Evolutionary conservation across 2,113 vertebrate genomes (phyloP).

Genomic region (Lota lota): DNA sequence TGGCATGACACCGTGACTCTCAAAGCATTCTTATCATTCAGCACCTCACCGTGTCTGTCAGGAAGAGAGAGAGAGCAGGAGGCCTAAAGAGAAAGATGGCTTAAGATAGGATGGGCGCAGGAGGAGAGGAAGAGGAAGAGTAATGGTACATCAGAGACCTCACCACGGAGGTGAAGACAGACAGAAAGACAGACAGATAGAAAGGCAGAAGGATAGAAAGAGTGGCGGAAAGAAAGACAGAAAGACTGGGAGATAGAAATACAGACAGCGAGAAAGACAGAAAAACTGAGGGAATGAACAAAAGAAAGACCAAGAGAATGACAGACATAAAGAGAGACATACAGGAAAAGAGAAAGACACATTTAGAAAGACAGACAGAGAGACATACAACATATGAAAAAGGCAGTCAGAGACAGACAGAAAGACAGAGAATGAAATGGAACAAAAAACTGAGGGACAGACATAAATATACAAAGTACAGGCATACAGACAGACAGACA

Average conservation of each 20-base stretch:
- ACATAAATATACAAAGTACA: slow-evolving; percentile 10
- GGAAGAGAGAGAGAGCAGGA: slow-evolving; percentile 20
- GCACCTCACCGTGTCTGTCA: slow-evolving; percentile 16
- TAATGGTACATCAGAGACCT: background rate
- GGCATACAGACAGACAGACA: slow-evolving; percentile 2
- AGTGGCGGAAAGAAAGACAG: background rate
- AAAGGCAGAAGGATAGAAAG: background rate
- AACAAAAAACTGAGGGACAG: slow-evolving; percentile 4
- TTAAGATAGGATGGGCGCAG: background rate
- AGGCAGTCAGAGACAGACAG: background rate
- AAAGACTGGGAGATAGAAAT: background rate
- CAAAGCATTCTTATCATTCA: slow-evolving; percentile 26
- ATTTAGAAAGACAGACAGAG: background rate
- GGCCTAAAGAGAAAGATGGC: background rate
- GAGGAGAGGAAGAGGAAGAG: background rate
- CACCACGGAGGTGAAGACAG: background rate
- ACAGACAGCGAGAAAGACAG: background rate
- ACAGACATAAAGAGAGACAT: background rate
- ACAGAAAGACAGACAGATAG: background rate
- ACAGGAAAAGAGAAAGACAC: background rate
- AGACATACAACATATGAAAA: background rate
- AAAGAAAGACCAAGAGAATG: background rate
- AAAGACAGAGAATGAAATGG: background rate
- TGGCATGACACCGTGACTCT: too few relatives aligned
- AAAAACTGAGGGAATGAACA: background rate